A percentile compares a stretch with the other conserved stretches of the same genome.
Conservation (phyloP, 2,113 vertebrate genomes). For the Sitta europaea region DNA sequence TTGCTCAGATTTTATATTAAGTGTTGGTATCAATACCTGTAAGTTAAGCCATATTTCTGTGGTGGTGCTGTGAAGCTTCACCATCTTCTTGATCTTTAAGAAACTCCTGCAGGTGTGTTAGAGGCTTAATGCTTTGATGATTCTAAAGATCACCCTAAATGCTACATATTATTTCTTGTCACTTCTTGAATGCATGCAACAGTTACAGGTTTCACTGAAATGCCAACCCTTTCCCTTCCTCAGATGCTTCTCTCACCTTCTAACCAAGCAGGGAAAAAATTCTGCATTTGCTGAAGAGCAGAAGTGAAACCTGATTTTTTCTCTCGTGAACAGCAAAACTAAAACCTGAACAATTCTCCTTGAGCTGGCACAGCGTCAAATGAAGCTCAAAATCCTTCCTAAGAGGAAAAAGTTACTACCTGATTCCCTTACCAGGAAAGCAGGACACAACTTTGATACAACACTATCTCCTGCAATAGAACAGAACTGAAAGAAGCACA, state of each 20-base stretch:
- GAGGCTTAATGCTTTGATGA: not conserved
- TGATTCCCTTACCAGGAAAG: not conserved
- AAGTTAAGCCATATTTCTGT: not conserved
- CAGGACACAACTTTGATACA: not conserved
- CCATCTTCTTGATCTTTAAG: not conserved
- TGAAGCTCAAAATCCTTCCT: not conserved
- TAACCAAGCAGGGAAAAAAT: not conserved
- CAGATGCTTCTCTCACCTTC: not conserved
- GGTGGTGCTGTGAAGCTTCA: not conserved
- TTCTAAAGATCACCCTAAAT: not conserved
- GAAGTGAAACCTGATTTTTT: not conserved
- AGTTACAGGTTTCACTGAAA: not conserved
- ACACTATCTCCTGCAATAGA: not conserved
- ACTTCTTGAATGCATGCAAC: not conserved
- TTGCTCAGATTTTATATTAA: not conserved
- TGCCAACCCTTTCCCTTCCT: not conserved
- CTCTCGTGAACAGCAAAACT: not conserved
- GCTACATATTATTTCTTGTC: not conserved
- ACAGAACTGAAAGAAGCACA: not conserved
- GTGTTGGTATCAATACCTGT: not conserved
- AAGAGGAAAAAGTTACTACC: not conserved
- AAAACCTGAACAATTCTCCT: not conserved
- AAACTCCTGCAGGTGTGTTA: not conserved
- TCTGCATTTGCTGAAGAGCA: not conserved
- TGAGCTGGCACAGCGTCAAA: not conserved